Conservation (phyloP, 2,113 vertebrate genomes). For the Dicerorhinus sumatrensis region DNA sequence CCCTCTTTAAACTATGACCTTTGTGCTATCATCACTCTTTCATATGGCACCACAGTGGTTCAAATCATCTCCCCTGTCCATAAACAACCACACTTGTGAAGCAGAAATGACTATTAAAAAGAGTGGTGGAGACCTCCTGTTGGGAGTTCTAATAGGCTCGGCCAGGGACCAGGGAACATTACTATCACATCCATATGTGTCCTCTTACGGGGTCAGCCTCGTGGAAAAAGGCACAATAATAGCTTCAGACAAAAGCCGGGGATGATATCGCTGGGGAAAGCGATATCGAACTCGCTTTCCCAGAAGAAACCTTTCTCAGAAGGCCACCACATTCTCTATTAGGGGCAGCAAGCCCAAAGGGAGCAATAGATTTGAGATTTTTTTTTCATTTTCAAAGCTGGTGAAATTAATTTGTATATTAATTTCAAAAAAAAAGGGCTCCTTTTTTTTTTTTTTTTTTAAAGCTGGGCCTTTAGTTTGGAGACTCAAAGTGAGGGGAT, state of each 20-base stretch:
- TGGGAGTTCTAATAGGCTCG: constrained; percentile 59
- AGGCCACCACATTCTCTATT: constrained; percentile 49
- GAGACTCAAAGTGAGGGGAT: background rate
- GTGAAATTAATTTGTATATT: constrained; percentile 26
- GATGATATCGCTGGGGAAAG: constrained; percentile 69
- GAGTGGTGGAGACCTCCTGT: constrained; percentile 39
- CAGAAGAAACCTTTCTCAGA: constrained; percentile 56
- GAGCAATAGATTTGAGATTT: background rate
- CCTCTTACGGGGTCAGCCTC: constrained; percentile 69
- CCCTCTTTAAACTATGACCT: constrained; percentile 64
- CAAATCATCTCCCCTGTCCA: constrained; percentile 75
- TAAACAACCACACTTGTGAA: constrained; percentile 71
- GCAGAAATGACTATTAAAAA: constrained; percentile 68
- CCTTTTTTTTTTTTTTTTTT: background rate
- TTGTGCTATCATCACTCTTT: background rate
- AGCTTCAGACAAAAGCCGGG: constrained; percentile 72
- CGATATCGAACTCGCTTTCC: constrained; percentile 73
- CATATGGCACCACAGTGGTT: constrained; percentile 14
- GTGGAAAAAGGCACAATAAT: constrained; percentile 61
- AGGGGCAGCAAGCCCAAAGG: background rate
- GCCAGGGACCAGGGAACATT: constrained; percentile 58
- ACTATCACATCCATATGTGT: constrained; percentile 69
- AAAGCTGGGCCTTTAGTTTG: background rate
- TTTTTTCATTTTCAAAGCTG: constrained; percentile 40
- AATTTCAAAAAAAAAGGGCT: background rate